Percentiles rank a stretch among this genome's conserved stretches.
Conservation (phyloP, 2,888 invertebrate genomes). For the Atrina japonica region DNA sequence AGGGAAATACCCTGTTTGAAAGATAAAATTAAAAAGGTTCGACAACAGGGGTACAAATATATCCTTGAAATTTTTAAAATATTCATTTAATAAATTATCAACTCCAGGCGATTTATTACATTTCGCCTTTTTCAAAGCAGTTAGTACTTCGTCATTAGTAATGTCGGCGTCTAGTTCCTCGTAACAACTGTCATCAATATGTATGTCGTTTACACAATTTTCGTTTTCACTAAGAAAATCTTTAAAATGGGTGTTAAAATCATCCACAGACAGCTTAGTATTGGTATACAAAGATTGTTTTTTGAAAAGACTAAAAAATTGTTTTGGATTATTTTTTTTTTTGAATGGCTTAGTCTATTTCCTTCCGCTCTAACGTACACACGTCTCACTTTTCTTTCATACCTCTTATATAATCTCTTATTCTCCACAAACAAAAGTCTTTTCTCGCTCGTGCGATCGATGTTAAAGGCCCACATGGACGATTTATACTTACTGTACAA, state of each 20-base stretch:
- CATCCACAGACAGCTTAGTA: not conserved
- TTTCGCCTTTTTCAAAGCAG: conserved; percentile 11
- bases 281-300: not conserved
- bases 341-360: not conserved
- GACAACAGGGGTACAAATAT: not conserved
- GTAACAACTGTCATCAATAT: conserved; percentile 5
- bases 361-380: not conserved
- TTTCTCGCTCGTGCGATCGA: not conserved
- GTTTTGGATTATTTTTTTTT: conserved; percentile 9
- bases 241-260: conserved; percentile 10
- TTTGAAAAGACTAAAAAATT: conserved; percentile 13
- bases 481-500: not conserved
- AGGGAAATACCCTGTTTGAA: conserved; percentile 30
- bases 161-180: conserved; percentile 9
- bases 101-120: conserved; percentile 4
- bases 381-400: not conserved
- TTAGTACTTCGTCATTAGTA: not conserved
- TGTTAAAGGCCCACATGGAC: not conserved
- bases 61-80: conserved; percentile 23
- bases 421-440: not conserved
- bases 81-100: conserved; percentile 20
- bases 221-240: conserved; percentile 5
- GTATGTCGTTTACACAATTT: not conserved
- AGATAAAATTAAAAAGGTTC: conserved; percentile 27
- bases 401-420: not conserved